These are phyloP conservation scores for Cuniculus paca DNA, from an alignment of 2,797 vertebrate species.

Conservation along the genomic window DNA sequence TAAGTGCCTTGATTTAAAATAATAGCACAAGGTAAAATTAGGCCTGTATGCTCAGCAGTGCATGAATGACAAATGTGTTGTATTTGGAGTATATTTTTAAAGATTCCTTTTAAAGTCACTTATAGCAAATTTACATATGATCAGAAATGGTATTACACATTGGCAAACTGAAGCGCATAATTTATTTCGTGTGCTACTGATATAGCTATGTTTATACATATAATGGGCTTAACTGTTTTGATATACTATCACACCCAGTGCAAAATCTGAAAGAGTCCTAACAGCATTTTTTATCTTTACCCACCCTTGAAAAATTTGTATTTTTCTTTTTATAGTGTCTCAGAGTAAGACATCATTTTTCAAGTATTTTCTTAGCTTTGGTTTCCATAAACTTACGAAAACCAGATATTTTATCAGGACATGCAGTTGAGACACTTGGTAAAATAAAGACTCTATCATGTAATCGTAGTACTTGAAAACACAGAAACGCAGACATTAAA, in stretches of 20 bases:
- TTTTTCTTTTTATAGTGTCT: not conserved
- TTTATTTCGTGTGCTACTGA: constrained; percentile 81
- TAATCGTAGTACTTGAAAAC: constrained; percentile 68
- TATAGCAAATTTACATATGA: constrained; percentile 82
- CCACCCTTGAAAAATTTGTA: not conserved
- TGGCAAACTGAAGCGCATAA: constrained; percentile 74
- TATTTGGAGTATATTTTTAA: constrained; percentile 82
- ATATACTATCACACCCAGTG: constrained; percentile 41
- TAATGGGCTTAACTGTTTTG: constrained; percentile 71
- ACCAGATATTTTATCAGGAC: constrained; percentile 14
- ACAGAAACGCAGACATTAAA: constrained; percentile 61
- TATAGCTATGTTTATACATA: constrained; percentile 79
- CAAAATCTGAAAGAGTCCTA: constrained; percentile 19
- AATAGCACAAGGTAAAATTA: constrained; percentile 84
- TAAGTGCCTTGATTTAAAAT: constrained; percentile 86
- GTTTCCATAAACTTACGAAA: constrained; percentile 57
- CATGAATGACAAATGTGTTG: constrained; percentile 84
- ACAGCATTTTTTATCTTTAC: not conserved
- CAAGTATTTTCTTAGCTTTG: constrained; percentile 11
- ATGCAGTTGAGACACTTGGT: constrained; percentile 51
- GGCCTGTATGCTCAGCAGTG: constrained; percentile 73
- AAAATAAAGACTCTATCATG: constrained; percentile 21
- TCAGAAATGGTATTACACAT: constrained; percentile 79
- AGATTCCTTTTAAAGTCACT: constrained; percentile 78
- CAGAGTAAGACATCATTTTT: constrained; percentile 42